phyloP scores from a whole-genome alignment of 2,113 vertebrate species.

The Megaceryle torquata region DNA sequence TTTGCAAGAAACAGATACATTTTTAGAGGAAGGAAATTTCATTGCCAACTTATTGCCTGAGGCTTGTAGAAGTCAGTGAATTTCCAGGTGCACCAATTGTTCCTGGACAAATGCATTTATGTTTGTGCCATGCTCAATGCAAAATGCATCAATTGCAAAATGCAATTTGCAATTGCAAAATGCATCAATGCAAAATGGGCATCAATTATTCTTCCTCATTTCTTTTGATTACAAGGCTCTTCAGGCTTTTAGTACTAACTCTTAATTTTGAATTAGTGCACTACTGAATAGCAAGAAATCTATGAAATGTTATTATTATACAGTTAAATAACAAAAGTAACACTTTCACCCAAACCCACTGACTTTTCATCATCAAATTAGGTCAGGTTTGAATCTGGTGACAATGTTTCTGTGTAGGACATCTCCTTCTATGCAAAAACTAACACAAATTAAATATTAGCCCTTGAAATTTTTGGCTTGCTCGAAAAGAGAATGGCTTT shows the following conservation, averaged over 20 bases:
- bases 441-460: not conserved
- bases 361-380: not conserved
- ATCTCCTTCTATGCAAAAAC: not conserved
- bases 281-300: not conserved
- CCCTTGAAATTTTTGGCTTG: not conserved
- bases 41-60: not conserved
- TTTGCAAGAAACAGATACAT: fast-evolving
- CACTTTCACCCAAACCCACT: not conserved
- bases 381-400: not conserved
- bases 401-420: not conserved
- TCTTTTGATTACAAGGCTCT: not conserved
- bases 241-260: not conserved
- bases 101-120: not conserved
- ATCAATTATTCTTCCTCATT: not conserved
- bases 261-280: not conserved
- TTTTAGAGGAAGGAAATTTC: not conserved
- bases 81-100: not conserved
- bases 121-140: not conserved
- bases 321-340: not conserved
- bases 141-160: too few species aligned
- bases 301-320: not conserved
- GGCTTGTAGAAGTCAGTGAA: fast-evolving
- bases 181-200: not conserved
- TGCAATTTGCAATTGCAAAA: too few species aligned
- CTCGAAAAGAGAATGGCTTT: not conserved